Conservation (phyloP, 2,888 invertebrate genomes). For the Chloroclystis v-ata region DNA sequence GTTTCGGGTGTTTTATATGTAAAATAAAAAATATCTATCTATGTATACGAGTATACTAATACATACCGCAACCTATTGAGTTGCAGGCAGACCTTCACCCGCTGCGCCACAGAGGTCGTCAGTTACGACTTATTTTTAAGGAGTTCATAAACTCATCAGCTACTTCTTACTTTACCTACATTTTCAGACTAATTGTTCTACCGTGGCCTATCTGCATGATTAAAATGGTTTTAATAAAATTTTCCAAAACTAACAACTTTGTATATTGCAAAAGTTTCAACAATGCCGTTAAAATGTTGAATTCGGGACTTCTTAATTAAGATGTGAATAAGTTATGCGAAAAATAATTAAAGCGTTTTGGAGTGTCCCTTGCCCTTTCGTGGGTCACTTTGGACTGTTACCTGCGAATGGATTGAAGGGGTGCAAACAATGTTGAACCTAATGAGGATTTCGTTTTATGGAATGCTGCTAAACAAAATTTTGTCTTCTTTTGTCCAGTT, state of each 20-base stretch:
- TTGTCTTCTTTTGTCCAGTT: too few species aligned
- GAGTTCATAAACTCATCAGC: not conserved
- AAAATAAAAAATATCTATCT: too few species aligned
- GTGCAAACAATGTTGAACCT: too few species aligned
- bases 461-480: too few species aligned
- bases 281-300: slow-evolving; percentile 2
- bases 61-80: too few species aligned
- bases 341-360: not conserved
- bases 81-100: too few species aligned
- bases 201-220: slow-evolving; percentile 9
- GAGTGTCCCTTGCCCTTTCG: not conserved
- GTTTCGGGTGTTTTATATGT: too few species aligned
- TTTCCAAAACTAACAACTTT: slow-evolving; percentile 4
- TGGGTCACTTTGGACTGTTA: not conserved
- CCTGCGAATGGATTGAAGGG: not conserved
- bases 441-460: too few species aligned
- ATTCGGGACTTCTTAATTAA: slow-evolving; percentile 4
- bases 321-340: slow-evolving; percentile 2
- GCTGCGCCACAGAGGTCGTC: too few species aligned
- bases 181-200: slow-evolving; percentile 5
- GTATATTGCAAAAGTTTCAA: slow-evolving; percentile 9
- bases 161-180: not conserved
- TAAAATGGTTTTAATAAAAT: slow-evolving; percentile 9
- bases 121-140: too few species aligned
- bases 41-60: too few species aligned